Evolutionary conservation across 1,140 invertebrate species (phyloP).

Genomic region (Hesperophylax magnus): DNA sequence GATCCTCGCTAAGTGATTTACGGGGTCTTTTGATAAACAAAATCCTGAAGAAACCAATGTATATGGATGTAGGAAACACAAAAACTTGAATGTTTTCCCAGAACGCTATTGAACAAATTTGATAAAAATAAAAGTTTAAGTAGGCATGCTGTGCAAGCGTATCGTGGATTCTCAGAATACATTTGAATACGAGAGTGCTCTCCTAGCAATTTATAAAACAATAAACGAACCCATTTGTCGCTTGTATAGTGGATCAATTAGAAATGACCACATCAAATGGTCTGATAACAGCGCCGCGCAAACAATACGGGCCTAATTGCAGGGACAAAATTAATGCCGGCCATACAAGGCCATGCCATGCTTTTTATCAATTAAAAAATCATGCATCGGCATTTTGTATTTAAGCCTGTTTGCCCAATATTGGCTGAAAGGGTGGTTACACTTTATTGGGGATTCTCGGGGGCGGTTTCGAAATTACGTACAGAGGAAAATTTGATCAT

Average conservation of each 20-base stretch:
- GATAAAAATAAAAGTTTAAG: no score
- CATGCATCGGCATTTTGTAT: slow-evolving; percentile 17
- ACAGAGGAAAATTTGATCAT: slow-evolving; percentile 4
- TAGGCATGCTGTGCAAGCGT: no score
- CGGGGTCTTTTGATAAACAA: no score
- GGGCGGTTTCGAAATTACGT: neutral
- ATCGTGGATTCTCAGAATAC: no score
- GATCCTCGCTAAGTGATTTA: no score
- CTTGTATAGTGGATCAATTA: slow-evolving; percentile 25
- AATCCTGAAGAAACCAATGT: no score
- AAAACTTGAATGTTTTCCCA: no score
- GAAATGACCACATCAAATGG: slow-evolving; percentile 28
- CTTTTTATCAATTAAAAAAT: slow-evolving; percentile 31
- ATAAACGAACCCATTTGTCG: no score
- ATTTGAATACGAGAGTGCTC: no score
- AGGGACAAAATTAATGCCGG: neutral
- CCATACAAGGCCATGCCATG: neutral
- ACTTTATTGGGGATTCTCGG: slow-evolving; percentile 10
- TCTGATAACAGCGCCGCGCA: neutral
- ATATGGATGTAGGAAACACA: no score
- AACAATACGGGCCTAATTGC: slow-evolving; percentile 10
- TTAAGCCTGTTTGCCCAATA: slow-evolving; percentile 5
- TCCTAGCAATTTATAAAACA: no score
- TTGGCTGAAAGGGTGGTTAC: neutral
- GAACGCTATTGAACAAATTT: no score